These are phyloP conservation scores for Leguminivora glycinivorella DNA, from an alignment of 1,140 invertebrate genomes.

Conservation along the genomic window DNA sequence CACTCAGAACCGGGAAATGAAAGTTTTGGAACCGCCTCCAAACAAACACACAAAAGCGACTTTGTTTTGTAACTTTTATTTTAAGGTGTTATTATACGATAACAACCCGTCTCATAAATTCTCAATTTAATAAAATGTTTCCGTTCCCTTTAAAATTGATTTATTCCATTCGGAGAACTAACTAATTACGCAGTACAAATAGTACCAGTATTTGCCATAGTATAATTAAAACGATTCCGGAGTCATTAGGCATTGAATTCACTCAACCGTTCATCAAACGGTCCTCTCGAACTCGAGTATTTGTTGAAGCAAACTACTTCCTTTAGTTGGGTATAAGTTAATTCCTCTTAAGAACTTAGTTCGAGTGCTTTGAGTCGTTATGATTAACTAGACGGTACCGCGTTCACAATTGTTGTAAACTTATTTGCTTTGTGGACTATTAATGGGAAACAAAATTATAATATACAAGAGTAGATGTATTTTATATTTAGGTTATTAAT, in stretches of 20 bases:
- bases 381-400: background rate
- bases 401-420: background rate
- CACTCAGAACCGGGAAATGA: too few relatives aligned
- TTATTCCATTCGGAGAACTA: background rate
- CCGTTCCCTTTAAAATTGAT: background rate
- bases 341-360: conserved; percentile 6
- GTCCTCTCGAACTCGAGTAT: conserved; percentile 13
- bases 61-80: too few relatives aligned
- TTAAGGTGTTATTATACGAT: too few relatives aligned
- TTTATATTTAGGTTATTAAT: too few relatives aligned
- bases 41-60: too few relatives aligned
- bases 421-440: too few relatives aligned
- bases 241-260: conserved; percentile 18
- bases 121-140: background rate
- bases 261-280: conserved; percentile 12
- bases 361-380: background rate
- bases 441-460: too few relatives aligned
- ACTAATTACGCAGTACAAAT: background rate
- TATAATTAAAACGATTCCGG: conserved; percentile 20
- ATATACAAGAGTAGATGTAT: too few relatives aligned
- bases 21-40: too few relatives aligned
- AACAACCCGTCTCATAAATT: too few relatives aligned
- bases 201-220: background rate
- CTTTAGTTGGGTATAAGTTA: conserved; percentile 12
- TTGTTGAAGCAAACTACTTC: conserved; percentile 18